These are phyloP conservation scores for Vulpes vulpes DNA, from an alignment of 2,113 vertebrate species.

Conservation along the genomic window DNA sequence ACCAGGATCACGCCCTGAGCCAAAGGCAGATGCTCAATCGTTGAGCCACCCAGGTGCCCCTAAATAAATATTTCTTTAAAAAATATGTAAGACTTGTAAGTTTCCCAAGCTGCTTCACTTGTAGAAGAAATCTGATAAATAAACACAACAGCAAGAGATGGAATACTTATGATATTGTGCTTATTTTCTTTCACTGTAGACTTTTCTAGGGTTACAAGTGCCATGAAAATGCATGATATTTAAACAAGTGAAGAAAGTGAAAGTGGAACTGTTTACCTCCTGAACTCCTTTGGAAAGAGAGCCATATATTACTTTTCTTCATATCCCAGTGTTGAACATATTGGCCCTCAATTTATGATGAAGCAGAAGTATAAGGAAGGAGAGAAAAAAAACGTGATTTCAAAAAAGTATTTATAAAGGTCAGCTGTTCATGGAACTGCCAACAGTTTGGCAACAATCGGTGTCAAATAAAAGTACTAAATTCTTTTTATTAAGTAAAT, in stretches of 20 bases:
- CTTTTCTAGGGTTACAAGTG: not conserved
- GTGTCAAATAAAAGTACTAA: not conserved
- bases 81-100: not conserved
- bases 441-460: not conserved
- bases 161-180: not conserved
- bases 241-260: conserved; percentile 22
- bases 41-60: too few relatives aligned
- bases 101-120: conserved; percentile 6
- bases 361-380: not conserved
- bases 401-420: not conserved
- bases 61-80: not conserved
- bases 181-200: not conserved
- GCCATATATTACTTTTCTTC: not conserved
- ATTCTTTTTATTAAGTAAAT: not conserved
- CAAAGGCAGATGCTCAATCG: too few relatives aligned
- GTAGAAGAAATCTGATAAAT: not conserved
- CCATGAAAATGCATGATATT: not conserved
- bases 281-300: not conserved
- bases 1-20: too few relatives aligned
- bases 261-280: not conserved
- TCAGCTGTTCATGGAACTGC: not conserved
- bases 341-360: not conserved
- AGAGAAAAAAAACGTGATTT: not conserved
- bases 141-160: not conserved
- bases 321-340: not conserved